A percentile compares a stretch with the other conserved stretches of the same genome.
These are phyloP conservation scores for Gobius niger DNA, from an alignment of 2,113 vertebrate genomes.

Conservation along the genomic window DNA sequence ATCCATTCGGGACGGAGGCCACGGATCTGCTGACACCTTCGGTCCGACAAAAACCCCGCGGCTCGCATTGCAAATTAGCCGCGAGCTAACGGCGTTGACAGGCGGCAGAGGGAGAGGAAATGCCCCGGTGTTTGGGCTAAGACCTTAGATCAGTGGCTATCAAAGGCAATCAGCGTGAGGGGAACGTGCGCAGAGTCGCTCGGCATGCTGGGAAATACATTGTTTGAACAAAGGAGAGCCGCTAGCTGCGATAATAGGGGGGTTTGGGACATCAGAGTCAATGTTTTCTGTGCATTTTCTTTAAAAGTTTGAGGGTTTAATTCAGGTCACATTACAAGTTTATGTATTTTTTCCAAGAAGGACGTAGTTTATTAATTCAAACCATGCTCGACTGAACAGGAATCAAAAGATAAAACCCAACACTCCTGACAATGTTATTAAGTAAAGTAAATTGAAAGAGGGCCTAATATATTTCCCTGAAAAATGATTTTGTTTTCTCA, in stretches of 20 bases:
- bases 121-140: background rate
- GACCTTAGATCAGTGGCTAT: slow-evolving; percentile 15
- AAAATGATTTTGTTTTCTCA: too few species aligned
- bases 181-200: background rate
- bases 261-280: background rate
- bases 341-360: too few species aligned
- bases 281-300: too few species aligned
- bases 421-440: too few species aligned
- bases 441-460: too few species aligned
- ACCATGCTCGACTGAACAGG: too few species aligned
- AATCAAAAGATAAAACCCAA: too few species aligned
- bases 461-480: too few species aligned
- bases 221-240: background rate
- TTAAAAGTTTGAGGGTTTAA: too few species aligned
- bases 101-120: slow-evolving; percentile 8
- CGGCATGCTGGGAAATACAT: background rate
- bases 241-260: background rate
- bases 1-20: background rate
- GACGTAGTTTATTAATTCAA: too few species aligned
- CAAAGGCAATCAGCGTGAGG: slow-evolving; percentile 9
- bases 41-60: slow-evolving; percentile 4
- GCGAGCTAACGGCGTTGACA: background rate
- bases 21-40: slow-evolving; percentile 12
- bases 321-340: too few species aligned
- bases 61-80: slow-evolving; percentile 25